Evolutionary conservation across 2,113 vertebrate genomes (phyloP).

Genomic region (Elanoides forficatus): DNA sequence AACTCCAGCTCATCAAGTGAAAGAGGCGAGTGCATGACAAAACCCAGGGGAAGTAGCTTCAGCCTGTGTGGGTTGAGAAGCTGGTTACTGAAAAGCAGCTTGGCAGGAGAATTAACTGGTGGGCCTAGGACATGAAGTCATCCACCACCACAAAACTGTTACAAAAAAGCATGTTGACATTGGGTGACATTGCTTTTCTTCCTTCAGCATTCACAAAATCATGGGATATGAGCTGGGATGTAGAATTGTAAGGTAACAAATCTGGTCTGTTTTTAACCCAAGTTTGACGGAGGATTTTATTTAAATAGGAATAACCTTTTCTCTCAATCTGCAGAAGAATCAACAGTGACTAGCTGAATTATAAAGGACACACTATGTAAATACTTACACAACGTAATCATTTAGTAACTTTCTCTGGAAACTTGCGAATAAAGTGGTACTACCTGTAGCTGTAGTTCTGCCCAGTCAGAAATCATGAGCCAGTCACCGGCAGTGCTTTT

Average conservation of each 20-base stretch:
- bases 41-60: neutral
- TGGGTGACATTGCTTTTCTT: neutral
- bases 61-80: accelerated
- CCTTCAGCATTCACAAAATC: neutral
- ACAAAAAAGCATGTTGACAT: accelerated
- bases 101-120: neutral
- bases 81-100: accelerated
- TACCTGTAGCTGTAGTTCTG: neutral
- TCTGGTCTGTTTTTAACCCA: neutral
- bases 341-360: neutral
- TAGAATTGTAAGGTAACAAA: neutral
- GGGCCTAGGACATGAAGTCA: neutral
- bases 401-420: neutral
- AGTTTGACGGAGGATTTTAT: neutral
- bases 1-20: neutral
- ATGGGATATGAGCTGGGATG: neutral
- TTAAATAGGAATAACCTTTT: neutral
- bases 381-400: neutral
- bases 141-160: neutral
- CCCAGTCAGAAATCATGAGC: accelerated
- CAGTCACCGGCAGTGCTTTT: neutral
- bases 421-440: accelerated
- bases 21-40: neutral
- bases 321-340: neutral
- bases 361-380: neutral